Conservation (phyloP, 2,113 vertebrate genomes). For the Apodemus speciosus region DNA sequence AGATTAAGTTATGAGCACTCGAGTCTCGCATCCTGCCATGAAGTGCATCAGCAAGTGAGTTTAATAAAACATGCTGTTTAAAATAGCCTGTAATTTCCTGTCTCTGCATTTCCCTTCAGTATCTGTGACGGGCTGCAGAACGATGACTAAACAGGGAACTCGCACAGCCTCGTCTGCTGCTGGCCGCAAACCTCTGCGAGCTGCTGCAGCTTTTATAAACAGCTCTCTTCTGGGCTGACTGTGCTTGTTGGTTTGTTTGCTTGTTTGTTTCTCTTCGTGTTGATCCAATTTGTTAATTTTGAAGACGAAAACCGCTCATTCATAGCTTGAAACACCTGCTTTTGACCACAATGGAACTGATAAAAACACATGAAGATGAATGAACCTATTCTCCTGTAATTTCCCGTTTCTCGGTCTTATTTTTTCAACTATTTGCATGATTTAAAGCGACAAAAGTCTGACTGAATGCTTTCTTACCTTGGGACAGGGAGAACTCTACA, state of each 20-base stretch:
- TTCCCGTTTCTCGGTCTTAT: not conserved
- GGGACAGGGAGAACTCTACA: too few species aligned
- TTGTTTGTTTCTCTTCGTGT: slow-evolving; percentile 23
- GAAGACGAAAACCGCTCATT: slow-evolving; percentile 46
- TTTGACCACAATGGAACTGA: not conserved
- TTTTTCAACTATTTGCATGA: not conserved
- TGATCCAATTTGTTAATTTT: slow-evolving; percentile 76
- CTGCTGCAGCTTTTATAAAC: slow-evolving; percentile 83
- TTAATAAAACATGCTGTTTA: slow-evolving; percentile 84
- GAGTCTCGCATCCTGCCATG: slow-evolving; percentile 79
- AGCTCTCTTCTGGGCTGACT: slow-evolving; percentile 77
- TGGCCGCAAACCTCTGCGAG: slow-evolving; percentile 85
- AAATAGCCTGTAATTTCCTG: slow-evolving; percentile 86
- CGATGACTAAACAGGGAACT: slow-evolving; percentile 85
- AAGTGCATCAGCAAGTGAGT: slow-evolving; percentile 83
- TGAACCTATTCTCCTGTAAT: not conserved
- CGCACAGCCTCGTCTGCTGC: slow-evolving; percentile 81
- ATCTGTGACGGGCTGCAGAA: slow-evolving; percentile 84
- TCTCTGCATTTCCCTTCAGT: slow-evolving; percentile 84
- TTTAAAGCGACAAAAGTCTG: slow-evolving; percentile 44
- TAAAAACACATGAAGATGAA: not conserved
- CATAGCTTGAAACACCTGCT: slow-evolving; percentile 46
- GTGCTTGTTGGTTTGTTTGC: not conserved
- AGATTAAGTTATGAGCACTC: slow-evolving; percentile 82
- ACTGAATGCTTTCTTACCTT: not conserved